These are phyloP conservation scores for Drosophila vallismaia DNA, from an alignment of 2,888 invertebrate genomes.

Conservation along the genomic window DNA sequence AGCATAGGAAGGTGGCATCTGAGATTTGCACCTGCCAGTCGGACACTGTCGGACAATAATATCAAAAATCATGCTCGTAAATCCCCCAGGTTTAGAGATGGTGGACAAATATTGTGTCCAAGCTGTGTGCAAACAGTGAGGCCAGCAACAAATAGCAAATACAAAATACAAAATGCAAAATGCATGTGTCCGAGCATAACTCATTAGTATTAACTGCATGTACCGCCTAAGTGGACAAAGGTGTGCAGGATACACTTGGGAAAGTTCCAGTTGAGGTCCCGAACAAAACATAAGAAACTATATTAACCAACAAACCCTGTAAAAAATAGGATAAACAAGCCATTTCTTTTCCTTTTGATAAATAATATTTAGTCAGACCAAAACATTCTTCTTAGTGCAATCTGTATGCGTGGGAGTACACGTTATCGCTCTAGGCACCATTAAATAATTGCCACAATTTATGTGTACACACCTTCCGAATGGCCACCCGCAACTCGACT, in stretches of 20 bases:
- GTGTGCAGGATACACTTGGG: constrained; percentile 19
- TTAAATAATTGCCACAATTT: constrained; percentile 76
- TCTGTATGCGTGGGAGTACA: constrained; percentile 17
- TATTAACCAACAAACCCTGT: too few species aligned
- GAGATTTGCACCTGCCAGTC: constrained; percentile 41
- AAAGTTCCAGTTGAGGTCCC: not conserved
- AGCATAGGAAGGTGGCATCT: constrained; percentile 8
- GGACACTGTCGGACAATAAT: constrained; percentile 16
- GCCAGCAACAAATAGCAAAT: constrained; percentile 34
- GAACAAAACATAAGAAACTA: too few species aligned
- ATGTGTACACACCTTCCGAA: constrained; percentile 70
- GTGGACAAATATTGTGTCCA: constrained; percentile 44
- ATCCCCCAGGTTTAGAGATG: constrained; percentile 46
- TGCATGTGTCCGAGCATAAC: constrained; percentile 66
- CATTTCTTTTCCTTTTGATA: too few species aligned
- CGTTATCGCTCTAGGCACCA: constrained; percentile 64
- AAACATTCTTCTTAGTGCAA: not conserved
- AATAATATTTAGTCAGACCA: too few species aligned
- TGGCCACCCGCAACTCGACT: constrained; percentile 41
- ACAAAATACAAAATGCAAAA: constrained; percentile 45
- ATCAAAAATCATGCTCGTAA: constrained; percentile 38
- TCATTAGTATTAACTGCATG: constrained; percentile 72
- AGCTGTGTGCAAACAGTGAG: constrained; percentile 41
- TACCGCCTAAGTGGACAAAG: constrained; percentile 14
- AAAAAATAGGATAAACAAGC: too few species aligned